These are phyloP conservation scores for Dicroscelio sp. DNA, from an alignment of 2,888 invertebrate genomes.

Conservation along the genomic window DNA sequence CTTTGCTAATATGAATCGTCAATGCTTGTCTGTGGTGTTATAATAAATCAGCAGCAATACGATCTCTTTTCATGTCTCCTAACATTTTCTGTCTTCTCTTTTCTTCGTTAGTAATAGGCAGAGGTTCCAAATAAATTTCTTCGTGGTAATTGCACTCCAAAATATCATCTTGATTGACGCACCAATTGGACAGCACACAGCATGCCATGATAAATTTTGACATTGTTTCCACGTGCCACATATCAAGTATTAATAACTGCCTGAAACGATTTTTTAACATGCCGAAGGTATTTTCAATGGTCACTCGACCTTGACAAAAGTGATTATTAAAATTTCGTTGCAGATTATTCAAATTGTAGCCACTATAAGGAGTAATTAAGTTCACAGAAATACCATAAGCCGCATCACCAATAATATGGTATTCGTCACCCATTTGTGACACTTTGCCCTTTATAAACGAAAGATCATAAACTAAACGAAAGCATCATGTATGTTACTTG, in stretches of 20 bases:
- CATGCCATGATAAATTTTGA: conserved; percentile 26
- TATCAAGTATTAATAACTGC: conserved; percentile 4
- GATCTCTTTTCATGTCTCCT: conserved; percentile 25
- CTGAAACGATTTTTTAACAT: neutral
- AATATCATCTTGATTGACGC: conserved; percentile 13
- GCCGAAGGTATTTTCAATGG: conserved; percentile 21
- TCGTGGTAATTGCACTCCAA: neutral
- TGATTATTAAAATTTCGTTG: conserved; percentile 11
- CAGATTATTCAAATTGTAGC: conserved; percentile 1
- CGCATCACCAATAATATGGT: conserved; percentile 29
- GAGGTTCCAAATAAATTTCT: neutral
- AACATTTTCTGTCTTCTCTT: conserved; percentile 13
- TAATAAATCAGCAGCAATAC: neutral
- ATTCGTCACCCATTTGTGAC: conserved; percentile 8
- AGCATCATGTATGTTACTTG: conserved; percentile 26
- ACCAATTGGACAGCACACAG: conserved; percentile 21
- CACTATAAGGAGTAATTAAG: conserved; percentile 13
- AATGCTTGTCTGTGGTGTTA: no score
- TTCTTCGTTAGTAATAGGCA: conserved; percentile 2
- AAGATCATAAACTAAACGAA: neutral
- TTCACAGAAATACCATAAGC: conserved; percentile 31
- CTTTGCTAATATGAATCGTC: no score
- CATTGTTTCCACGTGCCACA: neutral
- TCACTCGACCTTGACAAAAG: conserved; percentile 21
- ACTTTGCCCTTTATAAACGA: conserved; percentile 24